A percentile compares a stretch with the other conserved stretches of the same genome.
phyloP scores from a whole-genome alignment of 2,888 invertebrate genomes.

The Morinoia aosen region DNA sequence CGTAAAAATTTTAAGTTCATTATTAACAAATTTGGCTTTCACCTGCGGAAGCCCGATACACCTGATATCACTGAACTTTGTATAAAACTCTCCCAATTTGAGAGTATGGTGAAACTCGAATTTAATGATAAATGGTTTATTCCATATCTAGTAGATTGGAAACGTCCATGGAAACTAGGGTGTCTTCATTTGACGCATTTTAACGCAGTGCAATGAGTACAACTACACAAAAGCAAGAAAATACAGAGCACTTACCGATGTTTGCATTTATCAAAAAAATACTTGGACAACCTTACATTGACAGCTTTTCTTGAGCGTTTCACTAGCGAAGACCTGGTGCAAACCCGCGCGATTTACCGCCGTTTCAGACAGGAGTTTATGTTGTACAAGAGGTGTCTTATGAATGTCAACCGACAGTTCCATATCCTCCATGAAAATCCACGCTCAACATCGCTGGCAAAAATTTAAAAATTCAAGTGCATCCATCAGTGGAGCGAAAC shows the following conservation, averaged over 20 bases:
- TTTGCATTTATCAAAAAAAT: not conserved
- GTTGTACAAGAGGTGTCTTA: not conserved
- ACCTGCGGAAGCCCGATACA: too few relatives aligned
- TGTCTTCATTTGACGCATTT: too few relatives aligned
- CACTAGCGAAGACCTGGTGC: not conserved
- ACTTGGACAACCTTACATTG: not conserved
- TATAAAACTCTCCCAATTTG: too few relatives aligned
- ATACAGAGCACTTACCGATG: not conserved
- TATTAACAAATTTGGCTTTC: too few relatives aligned
- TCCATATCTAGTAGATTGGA: too few relatives aligned
- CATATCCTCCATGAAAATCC: too few relatives aligned
- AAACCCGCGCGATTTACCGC: not conserved
- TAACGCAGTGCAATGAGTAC: too few relatives aligned
- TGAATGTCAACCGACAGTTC: not conserved
- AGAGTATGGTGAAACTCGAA: too few relatives aligned
- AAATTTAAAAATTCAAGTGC: not conserved
- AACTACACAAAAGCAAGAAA: not conserved
- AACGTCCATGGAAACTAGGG: too few relatives aligned
- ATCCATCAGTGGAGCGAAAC: not conserved
- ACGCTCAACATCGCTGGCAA: not conserved
- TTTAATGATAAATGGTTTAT: too few relatives aligned
- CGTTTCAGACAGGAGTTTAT: not conserved
- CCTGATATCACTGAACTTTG: too few relatives aligned
- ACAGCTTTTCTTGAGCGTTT: not conserved
- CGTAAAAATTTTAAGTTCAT: too few relatives aligned